Conservation (phyloP, 1,140 invertebrate genomes). For the Stegodyphus mimosarum region DNA sequence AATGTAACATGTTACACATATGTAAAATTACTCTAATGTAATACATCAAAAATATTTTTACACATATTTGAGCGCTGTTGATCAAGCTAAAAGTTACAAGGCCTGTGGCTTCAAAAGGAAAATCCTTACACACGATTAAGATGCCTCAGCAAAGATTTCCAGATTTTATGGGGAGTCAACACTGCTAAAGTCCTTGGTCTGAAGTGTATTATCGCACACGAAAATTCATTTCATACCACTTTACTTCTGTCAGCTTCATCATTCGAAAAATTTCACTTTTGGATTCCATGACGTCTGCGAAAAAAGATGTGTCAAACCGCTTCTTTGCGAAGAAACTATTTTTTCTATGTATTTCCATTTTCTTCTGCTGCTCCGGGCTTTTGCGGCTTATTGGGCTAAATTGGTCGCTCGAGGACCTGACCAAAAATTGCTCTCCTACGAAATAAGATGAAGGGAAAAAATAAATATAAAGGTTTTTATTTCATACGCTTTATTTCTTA, state of each 20-base stretch:
- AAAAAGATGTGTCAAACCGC: slow-evolving; percentile 53
- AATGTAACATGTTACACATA: too few relatives aligned
- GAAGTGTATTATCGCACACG: not conserved
- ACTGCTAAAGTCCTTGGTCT: too few relatives aligned
- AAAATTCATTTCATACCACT: slow-evolving; percentile 23
- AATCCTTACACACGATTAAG: too few relatives aligned
- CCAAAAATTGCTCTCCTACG: slow-evolving; percentile 21
- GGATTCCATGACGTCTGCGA: slow-evolving; percentile 43
- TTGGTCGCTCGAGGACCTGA: slow-evolving; percentile 20
- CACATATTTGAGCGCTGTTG: too few relatives aligned
- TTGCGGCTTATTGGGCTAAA: slow-evolving; percentile 44
- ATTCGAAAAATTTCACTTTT: slow-evolving; percentile 35
- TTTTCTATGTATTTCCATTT: slow-evolving; percentile 35
- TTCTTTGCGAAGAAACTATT: slow-evolving; percentile 17
- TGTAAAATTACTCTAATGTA: too few relatives aligned
- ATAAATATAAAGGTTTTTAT: slow-evolving; percentile 34
- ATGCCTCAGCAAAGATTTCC: too few relatives aligned
- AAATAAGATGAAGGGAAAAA: slow-evolving; percentile 2
- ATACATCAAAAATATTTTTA: too few relatives aligned
- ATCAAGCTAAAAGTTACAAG: too few relatives aligned
- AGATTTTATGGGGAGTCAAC: too few relatives aligned
- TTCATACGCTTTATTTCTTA: slow-evolving; percentile 18
- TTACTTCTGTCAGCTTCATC: not conserved
- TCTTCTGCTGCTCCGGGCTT: slow-evolving; percentile 1
- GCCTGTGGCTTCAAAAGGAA: too few relatives aligned